Conservation (phyloP, 2,888 invertebrate genomes). For the Melinaea menophilus region DNA sequence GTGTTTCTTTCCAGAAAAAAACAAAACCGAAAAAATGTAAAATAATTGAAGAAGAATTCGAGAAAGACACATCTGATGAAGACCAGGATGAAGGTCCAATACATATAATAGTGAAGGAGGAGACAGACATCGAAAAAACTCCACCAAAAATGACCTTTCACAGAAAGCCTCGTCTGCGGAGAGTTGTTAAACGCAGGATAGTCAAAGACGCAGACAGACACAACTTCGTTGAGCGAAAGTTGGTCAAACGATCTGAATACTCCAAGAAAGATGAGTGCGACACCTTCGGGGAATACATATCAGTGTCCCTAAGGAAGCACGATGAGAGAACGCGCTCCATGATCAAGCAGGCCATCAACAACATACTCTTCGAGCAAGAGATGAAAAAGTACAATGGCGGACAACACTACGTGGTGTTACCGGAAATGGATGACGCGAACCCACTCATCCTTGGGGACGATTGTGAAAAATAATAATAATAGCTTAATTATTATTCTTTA, state of each 20-base stretch:
- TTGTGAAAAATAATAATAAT: constrained; percentile 17
- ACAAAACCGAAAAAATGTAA: constrained; percentile 11
- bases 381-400: constrained; percentile 60
- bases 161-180: constrained; percentile 12
- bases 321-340: constrained; percentile 64
- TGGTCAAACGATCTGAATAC: constrained; percentile 37
- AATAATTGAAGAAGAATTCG: not conserved
- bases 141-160: constrained; percentile 13
- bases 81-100: constrained; percentile 15
- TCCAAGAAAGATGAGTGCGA: constrained; percentile 66
- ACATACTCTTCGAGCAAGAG: constrained; percentile 68
- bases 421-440: constrained; percentile 50
- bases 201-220: constrained; percentile 11
- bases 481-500: not conserved
- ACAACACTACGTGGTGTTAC: constrained; percentile 49
- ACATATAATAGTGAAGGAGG: constrained; percentile 24
- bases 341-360: constrained; percentile 71
- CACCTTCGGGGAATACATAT: constrained; percentile 68
- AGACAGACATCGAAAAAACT: constrained; percentile 10
- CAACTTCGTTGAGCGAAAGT: constrained; percentile 13
- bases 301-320: constrained; percentile 64
- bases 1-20: constrained; percentile 8
- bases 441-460: constrained; percentile 50
- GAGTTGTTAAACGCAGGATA: constrained; percentile 9
- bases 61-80: constrained; percentile 12